phyloP scores from a whole-genome alignment of 1,140 invertebrate species.

The Atta colombica region DNA sequence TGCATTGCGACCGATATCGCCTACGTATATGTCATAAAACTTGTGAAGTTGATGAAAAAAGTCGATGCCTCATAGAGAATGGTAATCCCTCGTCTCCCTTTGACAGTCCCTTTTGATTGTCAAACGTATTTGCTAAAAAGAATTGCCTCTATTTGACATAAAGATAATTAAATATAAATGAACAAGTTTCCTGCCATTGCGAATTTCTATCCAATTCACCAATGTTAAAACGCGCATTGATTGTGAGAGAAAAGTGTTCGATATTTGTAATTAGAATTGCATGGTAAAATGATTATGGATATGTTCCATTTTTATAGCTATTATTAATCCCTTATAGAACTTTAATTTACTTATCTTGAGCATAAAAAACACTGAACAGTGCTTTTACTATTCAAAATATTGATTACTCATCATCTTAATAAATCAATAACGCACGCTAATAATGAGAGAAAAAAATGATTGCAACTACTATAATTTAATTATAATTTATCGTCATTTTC shows the following conservation, averaged over 20 bases:
- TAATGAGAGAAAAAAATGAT: no score
- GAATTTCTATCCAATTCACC: neutral
- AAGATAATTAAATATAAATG: constrained; percentile 13
- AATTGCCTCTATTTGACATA: neutral
- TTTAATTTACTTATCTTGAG: no score
- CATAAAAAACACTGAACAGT: no score
- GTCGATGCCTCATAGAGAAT: constrained; percentile 4
- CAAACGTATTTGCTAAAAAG: neutral
- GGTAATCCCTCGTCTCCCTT: constrained; percentile 25
- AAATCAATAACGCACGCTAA: no score
- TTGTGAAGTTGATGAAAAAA: constrained; percentile 62
- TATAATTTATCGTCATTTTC: no score
- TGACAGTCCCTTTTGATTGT: constrained; percentile 4
- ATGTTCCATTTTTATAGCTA: no score
- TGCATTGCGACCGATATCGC: constrained; percentile 77
- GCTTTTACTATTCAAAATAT: no score
- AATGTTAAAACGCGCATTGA: neutral
- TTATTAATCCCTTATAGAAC: no score
- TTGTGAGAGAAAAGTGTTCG: neutral
- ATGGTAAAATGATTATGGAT: no score
- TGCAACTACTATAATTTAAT: no score
- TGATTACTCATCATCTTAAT: no score
- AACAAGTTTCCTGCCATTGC: neutral
- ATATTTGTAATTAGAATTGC: no score
- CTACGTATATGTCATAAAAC: constrained; percentile 73